phyloP scores from a whole-genome alignment of 2,888 invertebrate species.

The Tinea pellionella region DNA sequence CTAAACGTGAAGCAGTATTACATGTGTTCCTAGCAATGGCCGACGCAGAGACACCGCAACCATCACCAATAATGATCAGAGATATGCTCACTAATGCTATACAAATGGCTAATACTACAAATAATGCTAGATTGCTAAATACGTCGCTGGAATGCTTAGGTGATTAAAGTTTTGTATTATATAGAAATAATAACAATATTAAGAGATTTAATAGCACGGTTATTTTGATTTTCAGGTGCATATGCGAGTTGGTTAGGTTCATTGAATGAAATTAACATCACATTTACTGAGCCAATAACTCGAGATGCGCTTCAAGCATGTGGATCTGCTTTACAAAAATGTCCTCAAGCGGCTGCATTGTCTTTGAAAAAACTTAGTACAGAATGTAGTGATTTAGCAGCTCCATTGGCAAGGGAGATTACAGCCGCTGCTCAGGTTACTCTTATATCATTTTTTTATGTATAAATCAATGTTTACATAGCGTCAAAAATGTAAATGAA shows the following conservation, averaged over 20 bases:
- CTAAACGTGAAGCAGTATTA: slow-evolving; percentile 59
- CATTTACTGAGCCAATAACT: slow-evolving; percentile 24
- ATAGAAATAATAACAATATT: not conserved
- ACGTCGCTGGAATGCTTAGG: slow-evolving; percentile 84
- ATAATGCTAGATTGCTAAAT: slow-evolving; percentile 71
- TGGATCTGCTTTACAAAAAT: slow-evolving; percentile 66
- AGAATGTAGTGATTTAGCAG: slow-evolving; percentile 81
- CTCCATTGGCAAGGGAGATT: slow-evolving; percentile 81
- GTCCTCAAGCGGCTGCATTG: slow-evolving; percentile 82
- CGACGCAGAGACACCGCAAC: slow-evolving; percentile 53
- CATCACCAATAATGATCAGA: slow-evolving; percentile 55
- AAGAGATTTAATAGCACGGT: not conserved
- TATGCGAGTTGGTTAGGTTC: slow-evolving; percentile 86
- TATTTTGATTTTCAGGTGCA: slow-evolving; percentile 62
- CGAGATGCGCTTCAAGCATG: slow-evolving; percentile 51
- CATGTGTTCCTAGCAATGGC: slow-evolving; percentile 66
- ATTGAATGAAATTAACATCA: slow-evolving; percentile 28
- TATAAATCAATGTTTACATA: too few species aligned
- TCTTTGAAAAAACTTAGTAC: slow-evolving; percentile 89
- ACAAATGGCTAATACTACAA: slow-evolving; percentile 44
- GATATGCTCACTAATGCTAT: slow-evolving; percentile 37
- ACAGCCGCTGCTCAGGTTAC: slow-evolving; percentile 75
- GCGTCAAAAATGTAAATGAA: too few species aligned
- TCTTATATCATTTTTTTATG: not conserved
- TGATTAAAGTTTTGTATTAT: slow-evolving; percentile 25